These are phyloP conservation scores for Megamerina dolium DNA, from an alignment of 2,888 invertebrate genomes.

Conservation along the genomic window DNA sequence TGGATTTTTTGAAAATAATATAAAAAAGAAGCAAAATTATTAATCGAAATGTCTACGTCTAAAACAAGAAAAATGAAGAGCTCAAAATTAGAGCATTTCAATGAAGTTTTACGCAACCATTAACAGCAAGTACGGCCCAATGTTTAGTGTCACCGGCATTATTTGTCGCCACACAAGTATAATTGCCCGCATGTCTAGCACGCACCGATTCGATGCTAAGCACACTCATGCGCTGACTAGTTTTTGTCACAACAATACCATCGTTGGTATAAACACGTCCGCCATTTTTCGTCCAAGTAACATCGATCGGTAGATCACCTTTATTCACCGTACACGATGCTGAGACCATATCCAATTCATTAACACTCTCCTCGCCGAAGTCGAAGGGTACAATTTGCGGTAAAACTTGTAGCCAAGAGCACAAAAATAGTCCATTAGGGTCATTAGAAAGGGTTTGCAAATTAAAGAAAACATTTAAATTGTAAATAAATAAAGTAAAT, in stretches of 20 bases:
- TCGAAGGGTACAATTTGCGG: conserved; percentile 68
- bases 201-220: conserved; percentile 59
- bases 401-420: conserved; percentile 53
- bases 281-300: conserved; percentile 63
- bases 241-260: conserved; percentile 54
- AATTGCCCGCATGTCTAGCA: conserved; percentile 58
- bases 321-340: conserved; percentile 66
- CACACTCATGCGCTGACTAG: conserved; percentile 59
- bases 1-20: not conserved
- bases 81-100: conserved; percentile 2
- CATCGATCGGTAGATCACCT: conserved; percentile 71
- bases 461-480: conserved; percentile 4
- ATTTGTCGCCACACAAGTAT: conserved; percentile 59
- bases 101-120: conserved; percentile 50
- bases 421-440: not conserved
- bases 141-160: conserved; percentile 55
- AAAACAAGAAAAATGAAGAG: not conserved
- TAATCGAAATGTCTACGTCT: not conserved
- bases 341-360: conserved; percentile 65
- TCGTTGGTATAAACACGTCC: conserved; percentile 50
- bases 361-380: conserved; percentile 63
- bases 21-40: not conserved
- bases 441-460: conserved; percentile 4
- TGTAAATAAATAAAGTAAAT: not conserved
- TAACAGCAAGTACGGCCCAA: conserved; percentile 55